Evolutionary conservation across 1,140 invertebrate genomes (phyloP), one percentile per base, ranked within the genome.

Genomic region (Anastatus disparis): DNA sequence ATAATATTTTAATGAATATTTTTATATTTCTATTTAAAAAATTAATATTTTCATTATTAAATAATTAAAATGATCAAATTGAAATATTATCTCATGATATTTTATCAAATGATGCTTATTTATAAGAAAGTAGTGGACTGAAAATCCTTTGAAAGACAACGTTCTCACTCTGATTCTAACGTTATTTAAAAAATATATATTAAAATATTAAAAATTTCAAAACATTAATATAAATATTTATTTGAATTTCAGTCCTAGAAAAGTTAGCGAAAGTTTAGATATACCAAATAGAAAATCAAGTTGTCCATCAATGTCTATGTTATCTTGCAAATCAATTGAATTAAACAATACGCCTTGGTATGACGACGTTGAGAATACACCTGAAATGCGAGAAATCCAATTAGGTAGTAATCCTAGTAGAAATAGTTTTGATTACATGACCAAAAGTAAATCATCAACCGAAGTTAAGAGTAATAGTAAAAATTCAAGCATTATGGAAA

Each of bases 241-340:
- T 27, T 17, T 55, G 70, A 71, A 2, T 52, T 68, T 64, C 27
- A 78, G 71, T 12, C 76, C 79, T 0, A 72, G 78, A 44, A 78
- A 75, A 58, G 75, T 77, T 10, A 84, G 81, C 71, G 75, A 79
- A 20, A 81, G 70, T 44, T 50, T 82, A 22, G 79, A 81, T 46
- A 82, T 84, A 31, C 79, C 81, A 0, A 71, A 42, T 12, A 75
- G 75, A 17, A 79, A 71, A 20, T 22, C 68, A 29, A 69, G 27
- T 3, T 70, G 77, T 1, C 75, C 74, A 38, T 59, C 71, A 12
- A 66, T 71, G 7, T 77, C 74, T 2, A 67, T 76, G 12, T 71
- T 74, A n/a, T 77, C 77, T 1, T 59, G 65, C 9, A 74, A 68
- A 68, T 76, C 77, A 1, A 65, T 72, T 8, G 70, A 73, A 6